A percentile compares a stretch with the other conserved stretches of the same genome.
These are phyloP conservation scores for Meandrusa payeni DNA, from an alignment of 2,888 invertebrate genomes.

Conservation along the genomic window DNA sequence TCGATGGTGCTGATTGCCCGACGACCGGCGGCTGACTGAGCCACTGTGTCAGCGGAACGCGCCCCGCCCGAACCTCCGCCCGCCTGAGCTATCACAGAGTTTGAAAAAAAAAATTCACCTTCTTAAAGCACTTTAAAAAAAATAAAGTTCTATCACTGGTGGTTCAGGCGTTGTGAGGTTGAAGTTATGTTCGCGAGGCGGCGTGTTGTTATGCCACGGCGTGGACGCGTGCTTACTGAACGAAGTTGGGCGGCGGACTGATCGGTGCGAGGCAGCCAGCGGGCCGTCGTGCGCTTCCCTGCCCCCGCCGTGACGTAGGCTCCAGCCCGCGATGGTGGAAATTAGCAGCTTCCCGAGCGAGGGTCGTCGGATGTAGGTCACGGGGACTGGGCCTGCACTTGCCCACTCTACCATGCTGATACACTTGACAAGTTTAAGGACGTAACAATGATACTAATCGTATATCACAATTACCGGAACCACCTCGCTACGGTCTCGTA, in stretches of 20 bases:
- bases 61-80: constrained; percentile 72
- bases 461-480: constrained; percentile 29
- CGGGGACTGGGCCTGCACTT: constrained; percentile 78
- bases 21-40: constrained; percentile 80
- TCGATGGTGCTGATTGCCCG: constrained; percentile 78
- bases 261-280: constrained; percentile 55
- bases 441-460: constrained; percentile 62
- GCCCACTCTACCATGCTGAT: constrained; percentile 69
- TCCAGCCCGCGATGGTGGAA: constrained; percentile 69
- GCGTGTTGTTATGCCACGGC: constrained; percentile 46
- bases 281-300: constrained; percentile 48
- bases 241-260: constrained; percentile 71
- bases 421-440: constrained; percentile 79
- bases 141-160: constrained; percentile 49
- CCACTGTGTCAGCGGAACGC: constrained; percentile 80
- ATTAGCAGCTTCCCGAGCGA: constrained; percentile 80
- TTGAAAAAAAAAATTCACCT: constrained; percentile 58
- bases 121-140: constrained; percentile 55
- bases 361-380: constrained; percentile 78
- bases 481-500: constrained; percentile 33
- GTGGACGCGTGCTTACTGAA: constrained; percentile 55
- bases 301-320: constrained; percentile 65
- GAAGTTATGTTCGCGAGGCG: constrained; percentile 40
- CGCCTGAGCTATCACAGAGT: constrained; percentile 68
- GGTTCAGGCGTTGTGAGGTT: constrained; percentile 54